Percentiles rank a stretch among this genome's conserved stretches.
phyloP scores from a whole-genome alignment of 92 coral and sea anemone genomes.

The Parazoanthus swiftii region DNA sequence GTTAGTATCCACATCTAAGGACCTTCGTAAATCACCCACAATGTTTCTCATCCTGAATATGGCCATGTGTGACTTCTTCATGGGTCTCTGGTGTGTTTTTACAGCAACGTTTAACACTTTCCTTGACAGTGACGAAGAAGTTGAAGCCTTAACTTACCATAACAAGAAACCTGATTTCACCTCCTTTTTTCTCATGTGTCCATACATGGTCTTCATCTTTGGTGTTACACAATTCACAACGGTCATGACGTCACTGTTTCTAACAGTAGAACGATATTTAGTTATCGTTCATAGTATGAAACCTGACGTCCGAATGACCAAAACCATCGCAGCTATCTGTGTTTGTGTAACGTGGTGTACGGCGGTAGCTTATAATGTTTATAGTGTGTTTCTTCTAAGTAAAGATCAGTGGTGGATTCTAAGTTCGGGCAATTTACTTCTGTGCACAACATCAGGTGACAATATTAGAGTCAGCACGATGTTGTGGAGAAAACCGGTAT shows the following conservation, averaged over 20 bases:
- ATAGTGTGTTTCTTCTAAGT: slow-evolving; percentile 51
- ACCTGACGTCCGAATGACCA: slow-evolving; percentile 49
- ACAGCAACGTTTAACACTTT: background rate
- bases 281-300: slow-evolving; percentile 63
- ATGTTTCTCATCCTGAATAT: background rate
- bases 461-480: too few species aligned
- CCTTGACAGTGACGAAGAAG: background rate
- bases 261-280: slow-evolving; percentile 64
- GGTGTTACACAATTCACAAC: slow-evolving; percentile 52
- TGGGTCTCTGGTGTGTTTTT: background rate
- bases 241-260: slow-evolving; percentile 50
- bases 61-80: background rate
- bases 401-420: slow-evolving; percentile 42
- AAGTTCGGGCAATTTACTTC: slow-evolving; percentile 37
- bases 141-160: background rate
- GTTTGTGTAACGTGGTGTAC: slow-evolving; percentile 45
- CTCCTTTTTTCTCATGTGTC: slow-evolving; percentile 38
- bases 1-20: background rate
- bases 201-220: slow-evolving; percentile 61
- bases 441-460: slow-evolving; percentile 60
- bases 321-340: slow-evolving; percentile 8
- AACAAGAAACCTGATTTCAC: too few species aligned
- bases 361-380: slow-evolving; percentile 27
- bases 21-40: background rate
- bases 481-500: slow-evolving; percentile 20